Evolutionary conservation across 2,888 invertebrate genomes (phyloP).

Genomic region (Perdita meconis): DNA sequence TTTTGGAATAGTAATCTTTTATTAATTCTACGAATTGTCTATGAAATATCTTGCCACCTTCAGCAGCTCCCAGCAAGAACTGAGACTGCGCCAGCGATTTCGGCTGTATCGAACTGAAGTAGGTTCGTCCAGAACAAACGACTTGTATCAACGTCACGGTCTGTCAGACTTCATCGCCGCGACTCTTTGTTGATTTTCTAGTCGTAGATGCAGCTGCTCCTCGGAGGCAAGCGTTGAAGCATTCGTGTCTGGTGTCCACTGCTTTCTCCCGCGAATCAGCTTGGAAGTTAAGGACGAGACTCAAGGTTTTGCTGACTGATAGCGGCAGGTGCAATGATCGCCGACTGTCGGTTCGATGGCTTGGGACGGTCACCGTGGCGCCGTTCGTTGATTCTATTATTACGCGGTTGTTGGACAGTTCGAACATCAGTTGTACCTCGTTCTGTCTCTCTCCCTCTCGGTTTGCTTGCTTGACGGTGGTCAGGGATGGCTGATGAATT

Average conservation of each 20-base stretch:
- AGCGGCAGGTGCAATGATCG: conserved; percentile 52
- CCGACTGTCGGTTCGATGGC: background rate
- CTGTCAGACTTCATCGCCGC: conserved; percentile 7
- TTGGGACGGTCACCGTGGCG: conserved; percentile 15
- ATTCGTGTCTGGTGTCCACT: background rate
- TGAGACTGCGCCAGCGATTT: background rate
- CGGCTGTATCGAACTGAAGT: conserved; percentile 1
- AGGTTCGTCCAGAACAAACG: background rate
- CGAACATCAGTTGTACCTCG: too few species aligned
- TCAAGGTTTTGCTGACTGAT: conserved; percentile 47
- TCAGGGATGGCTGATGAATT: conserved; percentile 20
- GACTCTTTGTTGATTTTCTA: conserved; percentile 17
- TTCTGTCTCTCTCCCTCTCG: too few species aligned
- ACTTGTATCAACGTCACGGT: conserved; percentile 16
- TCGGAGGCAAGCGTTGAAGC: background rate
- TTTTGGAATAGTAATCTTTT: too few species aligned
- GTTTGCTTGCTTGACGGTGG: conserved; percentile 18
- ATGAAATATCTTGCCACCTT: too few species aligned
- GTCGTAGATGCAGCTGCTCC: conserved; percentile 6
- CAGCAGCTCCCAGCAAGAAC: too few species aligned
- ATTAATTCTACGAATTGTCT: too few species aligned
- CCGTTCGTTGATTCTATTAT: conserved; percentile 35
- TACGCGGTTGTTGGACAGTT: conserved; percentile 1
- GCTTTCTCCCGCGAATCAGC: background rate
- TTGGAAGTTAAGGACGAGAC: background rate